Evolutionary conservation across 2,797 vertebrate genomes (phyloP).

Genomic region (Periparus ater): DNA sequence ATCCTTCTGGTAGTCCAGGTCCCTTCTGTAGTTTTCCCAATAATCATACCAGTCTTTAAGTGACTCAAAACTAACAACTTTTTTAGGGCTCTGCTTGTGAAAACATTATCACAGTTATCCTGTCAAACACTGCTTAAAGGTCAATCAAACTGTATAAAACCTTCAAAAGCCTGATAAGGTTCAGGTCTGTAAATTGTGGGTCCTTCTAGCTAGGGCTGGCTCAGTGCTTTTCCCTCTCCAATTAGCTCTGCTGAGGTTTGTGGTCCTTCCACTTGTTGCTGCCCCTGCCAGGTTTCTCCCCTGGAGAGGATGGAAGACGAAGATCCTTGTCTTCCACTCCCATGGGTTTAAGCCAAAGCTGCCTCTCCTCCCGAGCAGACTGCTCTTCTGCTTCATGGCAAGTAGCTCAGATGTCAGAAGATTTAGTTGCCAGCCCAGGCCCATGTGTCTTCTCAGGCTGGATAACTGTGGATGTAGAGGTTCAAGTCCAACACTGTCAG

Average conservation of each 20-base stretch:
- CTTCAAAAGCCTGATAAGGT: neutral
- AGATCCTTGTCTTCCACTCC: neutral
- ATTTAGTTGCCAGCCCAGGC: neutral
- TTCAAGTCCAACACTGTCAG: neutral
- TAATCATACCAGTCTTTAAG: neutral
- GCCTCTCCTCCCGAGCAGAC: neutral
- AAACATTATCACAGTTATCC: neutral
- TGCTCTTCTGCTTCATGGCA: neutral
- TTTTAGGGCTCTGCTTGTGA: neutral
- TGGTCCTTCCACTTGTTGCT: neutral
- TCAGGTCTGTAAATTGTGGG: neutral
- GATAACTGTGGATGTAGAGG: neutral
- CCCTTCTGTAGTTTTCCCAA: neutral
- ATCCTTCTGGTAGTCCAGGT: neutral
- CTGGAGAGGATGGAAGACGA: neutral
- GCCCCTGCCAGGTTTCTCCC: accelerated
- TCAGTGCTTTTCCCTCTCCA: neutral
- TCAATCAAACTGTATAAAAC: neutral
- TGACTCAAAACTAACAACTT: neutral
- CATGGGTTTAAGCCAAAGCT: neutral
- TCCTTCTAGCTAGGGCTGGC: neutral
- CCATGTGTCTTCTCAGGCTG: neutral
- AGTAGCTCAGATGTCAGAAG: neutral
- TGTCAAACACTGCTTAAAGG: slow-evolving; percentile 20
- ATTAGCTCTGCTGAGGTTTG: neutral